phyloP scores from a whole-genome alignment of 2,888 invertebrate species.

The Macrosiphum euphorbiae region DNA sequence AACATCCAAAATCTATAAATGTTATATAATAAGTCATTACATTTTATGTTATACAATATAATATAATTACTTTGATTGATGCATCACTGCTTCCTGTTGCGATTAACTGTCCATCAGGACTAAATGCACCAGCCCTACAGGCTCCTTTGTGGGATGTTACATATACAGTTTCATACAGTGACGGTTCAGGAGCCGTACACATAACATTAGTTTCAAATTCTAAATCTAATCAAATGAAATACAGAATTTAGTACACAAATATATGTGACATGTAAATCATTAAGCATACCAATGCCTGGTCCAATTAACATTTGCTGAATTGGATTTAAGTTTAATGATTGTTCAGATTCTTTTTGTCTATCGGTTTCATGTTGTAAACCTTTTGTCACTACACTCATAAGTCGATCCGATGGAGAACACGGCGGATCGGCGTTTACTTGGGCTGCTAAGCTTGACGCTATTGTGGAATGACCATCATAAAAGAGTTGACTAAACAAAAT shows the following conservation, averaged over 20 bases:
- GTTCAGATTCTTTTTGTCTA: conserved; percentile 73
- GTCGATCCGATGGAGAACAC: conserved; percentile 94
- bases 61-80: conserved; percentile 85
- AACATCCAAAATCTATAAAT: conserved; percentile 89
- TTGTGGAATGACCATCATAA: conserved; percentile 96
- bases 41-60: neutral
- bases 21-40: neutral
- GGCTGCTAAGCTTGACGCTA: conserved; percentile 87
- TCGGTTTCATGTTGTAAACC: conserved; percentile 89
- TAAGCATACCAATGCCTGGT: conserved; percentile 75
- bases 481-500: conserved; percentile 86
- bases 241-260: neutral
- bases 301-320: conserved; percentile 75
- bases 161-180: conserved; percentile 98
- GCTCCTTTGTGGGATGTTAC: conserved; percentile 98
- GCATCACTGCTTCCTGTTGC: conserved; percentile 99
- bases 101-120: conserved; percentile 92
- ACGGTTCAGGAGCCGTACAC: conserved; percentile 94
- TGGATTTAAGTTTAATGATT: conserved; percentile 74
- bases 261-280: neutral
- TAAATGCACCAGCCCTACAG: conserved; percentile 96
- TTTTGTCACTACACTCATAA: conserved; percentile 85
- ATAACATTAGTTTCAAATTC: conserved; percentile 97
- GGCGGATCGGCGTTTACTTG: conserved; percentile 92
- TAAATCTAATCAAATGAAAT: conserved; percentile 76